Evolutionary conservation across 92 coral and sea anemone genomes (phyloP).

Genomic region (Chrysogorgia sp.): DNA sequence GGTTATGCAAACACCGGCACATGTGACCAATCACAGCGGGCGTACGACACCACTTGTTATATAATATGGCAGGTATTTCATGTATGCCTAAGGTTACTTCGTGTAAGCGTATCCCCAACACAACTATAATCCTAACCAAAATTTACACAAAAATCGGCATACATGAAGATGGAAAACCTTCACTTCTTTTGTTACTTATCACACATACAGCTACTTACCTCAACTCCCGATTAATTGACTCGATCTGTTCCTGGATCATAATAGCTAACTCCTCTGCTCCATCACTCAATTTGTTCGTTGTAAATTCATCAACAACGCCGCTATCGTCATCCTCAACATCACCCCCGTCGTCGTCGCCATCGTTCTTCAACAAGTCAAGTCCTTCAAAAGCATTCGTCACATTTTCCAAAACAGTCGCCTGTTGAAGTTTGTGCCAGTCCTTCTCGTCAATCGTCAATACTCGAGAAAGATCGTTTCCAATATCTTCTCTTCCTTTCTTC

Average conservation of each 20-base stretch:
- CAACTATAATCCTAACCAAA: too few species aligned
- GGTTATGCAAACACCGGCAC: too few species aligned
- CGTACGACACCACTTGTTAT: too few species aligned
- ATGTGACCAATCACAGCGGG: too few species aligned
- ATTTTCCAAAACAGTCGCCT: constrained; percentile 84
- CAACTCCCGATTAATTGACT: constrained; percentile 84
- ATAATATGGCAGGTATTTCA: too few species aligned
- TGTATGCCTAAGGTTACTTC: too few species aligned
- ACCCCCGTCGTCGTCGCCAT: constrained; percentile 62
- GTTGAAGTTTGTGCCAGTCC: constrained; percentile 98
- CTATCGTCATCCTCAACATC: constrained; percentile 63
- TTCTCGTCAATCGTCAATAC: constrained; percentile 94
- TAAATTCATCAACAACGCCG: constrained; percentile 49
- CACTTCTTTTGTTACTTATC: too few species aligned
- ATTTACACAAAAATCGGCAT: too few species aligned
- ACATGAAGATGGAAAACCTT: too few species aligned
- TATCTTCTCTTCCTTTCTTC: constrained; percentile 83
- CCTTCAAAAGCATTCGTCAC: constrained; percentile 90
- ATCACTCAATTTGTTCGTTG: constrained; percentile 70
- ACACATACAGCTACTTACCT: constrained; percentile 48
- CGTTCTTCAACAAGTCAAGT: constrained; percentile 60
- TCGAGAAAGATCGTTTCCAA: constrained; percentile 82
- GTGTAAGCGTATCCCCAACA: too few species aligned
- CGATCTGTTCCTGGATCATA: constrained; percentile 93
- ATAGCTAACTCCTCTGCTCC: constrained; percentile 90